A percentile compares a stretch with the other conserved stretches of the same genome.
Evolutionary conservation across 2,113 vertebrate species (phyloP).

Genomic region (Pluvialis apricaria): DNA sequence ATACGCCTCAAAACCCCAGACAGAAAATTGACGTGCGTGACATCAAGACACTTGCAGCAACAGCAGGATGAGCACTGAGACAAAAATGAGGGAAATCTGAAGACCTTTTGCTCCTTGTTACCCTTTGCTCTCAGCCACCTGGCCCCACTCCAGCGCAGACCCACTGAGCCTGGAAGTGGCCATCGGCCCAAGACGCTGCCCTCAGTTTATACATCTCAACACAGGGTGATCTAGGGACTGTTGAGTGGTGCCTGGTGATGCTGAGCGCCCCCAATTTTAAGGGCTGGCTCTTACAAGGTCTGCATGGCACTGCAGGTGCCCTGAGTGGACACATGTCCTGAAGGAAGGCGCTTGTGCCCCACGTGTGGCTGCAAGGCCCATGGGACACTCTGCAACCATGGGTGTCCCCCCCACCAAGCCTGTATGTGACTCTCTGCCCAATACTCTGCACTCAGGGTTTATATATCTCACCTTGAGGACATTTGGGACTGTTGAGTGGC

Average conservation of each 20-base stretch:
- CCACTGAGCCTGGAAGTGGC: not conserved
- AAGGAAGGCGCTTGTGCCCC: not conserved
- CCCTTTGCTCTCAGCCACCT: not conserved
- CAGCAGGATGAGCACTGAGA: not conserved
- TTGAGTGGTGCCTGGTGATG: not conserved
- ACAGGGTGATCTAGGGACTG: not conserved
- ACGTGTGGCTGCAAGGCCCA: not conserved
- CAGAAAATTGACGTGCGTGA: not conserved
- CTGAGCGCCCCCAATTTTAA: not conserved
- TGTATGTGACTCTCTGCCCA: not conserved
- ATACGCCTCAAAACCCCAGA: slow-evolving; percentile 8
- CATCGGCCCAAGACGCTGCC: fast-evolving
- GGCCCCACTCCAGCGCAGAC: not conserved
- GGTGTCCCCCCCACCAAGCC: too few species aligned
- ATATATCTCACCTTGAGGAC: not conserved
- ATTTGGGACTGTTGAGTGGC: not conserved
- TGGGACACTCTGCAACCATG: not conserved
- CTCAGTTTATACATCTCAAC: not conserved
- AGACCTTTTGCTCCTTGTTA: not conserved
- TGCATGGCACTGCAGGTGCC: too few species aligned
- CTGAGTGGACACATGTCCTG: too few species aligned
- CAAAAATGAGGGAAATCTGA: not conserved
- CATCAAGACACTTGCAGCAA: not conserved
- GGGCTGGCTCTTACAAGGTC: too few species aligned
- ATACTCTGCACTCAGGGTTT: not conserved